Evolutionary conservation across 2,888 invertebrate species (phyloP), one percentile per base, ranked within the genome.

Genomic region (Buathra laborator): DNA sequence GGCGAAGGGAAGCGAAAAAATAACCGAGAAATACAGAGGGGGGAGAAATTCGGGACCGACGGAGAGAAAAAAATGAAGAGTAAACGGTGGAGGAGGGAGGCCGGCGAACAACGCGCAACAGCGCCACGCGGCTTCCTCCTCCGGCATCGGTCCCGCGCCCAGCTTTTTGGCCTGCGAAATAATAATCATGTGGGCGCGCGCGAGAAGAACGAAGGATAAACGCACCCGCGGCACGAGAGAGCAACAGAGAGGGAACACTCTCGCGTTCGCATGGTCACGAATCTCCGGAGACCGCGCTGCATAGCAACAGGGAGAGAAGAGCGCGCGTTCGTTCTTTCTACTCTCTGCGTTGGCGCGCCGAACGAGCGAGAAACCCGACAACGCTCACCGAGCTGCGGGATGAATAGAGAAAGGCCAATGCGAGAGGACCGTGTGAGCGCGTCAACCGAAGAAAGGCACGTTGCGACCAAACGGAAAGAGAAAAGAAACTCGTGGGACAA

Each of bases 301-400:
- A 92, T 92, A 92, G 92, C 92, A 92, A 92, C 92, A 92, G 91
- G 89, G 89, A 90, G 83, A 80, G 91, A 89, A 89, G 51, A 67
- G 82, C 78, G 68, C 89, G 89, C 86, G 86, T 88, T 56, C 87
- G 24, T 91, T 56, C 87, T 87, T 86, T 89, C 90, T 77, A 70
- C 81, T 76, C 81, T 76, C 66, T 86, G 78, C 85, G 83, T 79
- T 84, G 83, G 80, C 84, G 84, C 84, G 88, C 80, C 83, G 82
- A 79, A 76, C 70, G 75, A 74, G 85, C 78, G 74, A 75, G 86
- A 77, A 85, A 85, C 84, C 81, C 81, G 85, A 77, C 85, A 87
- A 84, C 83, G 84, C 64, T 67, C 37, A 59, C 68, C 56, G 76
- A 81, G 72, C 80, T 71, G 79, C 80, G 46, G 64, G 86, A 82